Percentiles rank a stretch among this genome's conserved stretches.
These are phyloP conservation scores for Pipistrellus nathusii DNA, from an alignment of 2,797 vertebrate genomes.

Conservation along the genomic window DNA sequence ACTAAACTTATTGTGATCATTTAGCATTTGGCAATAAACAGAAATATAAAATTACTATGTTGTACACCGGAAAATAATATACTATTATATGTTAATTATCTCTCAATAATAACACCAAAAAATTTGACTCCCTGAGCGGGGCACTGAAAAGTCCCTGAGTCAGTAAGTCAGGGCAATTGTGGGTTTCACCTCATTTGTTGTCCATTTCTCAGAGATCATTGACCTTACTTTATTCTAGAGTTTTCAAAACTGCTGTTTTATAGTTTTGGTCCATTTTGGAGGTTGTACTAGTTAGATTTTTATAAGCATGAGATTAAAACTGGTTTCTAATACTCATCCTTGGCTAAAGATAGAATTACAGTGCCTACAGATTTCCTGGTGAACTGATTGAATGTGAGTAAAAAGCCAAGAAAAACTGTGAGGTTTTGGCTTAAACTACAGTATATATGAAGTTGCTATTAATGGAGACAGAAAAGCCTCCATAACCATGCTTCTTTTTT, in stretches of 20 bases:
- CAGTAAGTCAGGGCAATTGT: fast-evolving
- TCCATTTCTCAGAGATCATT: not conserved
- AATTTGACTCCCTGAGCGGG: not conserved
- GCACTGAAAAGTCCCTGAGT: fast-evolving
- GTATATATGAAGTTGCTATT: not conserved
- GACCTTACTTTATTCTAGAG: not conserved
- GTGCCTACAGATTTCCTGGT: not conserved
- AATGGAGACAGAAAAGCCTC: not conserved
- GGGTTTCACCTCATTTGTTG: not conserved
- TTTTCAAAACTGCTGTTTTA: not conserved
- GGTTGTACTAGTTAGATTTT: not conserved
- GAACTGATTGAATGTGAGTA: not conserved
- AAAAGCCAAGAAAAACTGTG: not conserved
- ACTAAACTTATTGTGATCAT: not conserved
- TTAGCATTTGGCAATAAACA: not conserved
- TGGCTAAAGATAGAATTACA: not conserved
- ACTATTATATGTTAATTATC: not conserved
- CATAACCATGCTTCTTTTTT: not conserved
- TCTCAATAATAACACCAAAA: not conserved
- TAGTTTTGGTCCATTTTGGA: not conserved
- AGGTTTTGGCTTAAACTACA: not conserved
- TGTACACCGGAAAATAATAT: not conserved
- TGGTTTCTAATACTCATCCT: not conserved
- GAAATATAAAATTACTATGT: not conserved
- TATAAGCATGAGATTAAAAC: not conserved